Evolutionary conservation across 2,888 invertebrate genomes (phyloP).

Genomic region (Coronaproctus castanopsis): DNA sequence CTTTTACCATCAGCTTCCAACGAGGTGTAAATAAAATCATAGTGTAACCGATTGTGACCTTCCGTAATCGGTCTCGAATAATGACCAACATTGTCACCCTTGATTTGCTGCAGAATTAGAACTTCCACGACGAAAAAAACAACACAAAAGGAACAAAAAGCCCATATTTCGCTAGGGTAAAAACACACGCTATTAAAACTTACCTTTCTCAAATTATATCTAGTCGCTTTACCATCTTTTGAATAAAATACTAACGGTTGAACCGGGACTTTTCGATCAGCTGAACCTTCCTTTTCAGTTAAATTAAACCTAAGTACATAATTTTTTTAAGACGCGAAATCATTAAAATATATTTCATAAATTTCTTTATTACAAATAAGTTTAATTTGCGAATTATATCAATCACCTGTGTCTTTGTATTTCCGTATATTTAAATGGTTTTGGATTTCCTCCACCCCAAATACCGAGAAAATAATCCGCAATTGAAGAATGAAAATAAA

Average conservation of each 20-base stretch:
- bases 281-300: conserved; percentile 70
- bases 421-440: conserved; percentile 92
- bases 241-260: conserved; percentile 81
- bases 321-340: conserved; percentile 11
- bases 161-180: too few species aligned
- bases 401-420: conserved; percentile 65
- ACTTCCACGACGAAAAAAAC: too few species aligned
- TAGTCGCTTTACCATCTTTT: conserved; percentile 67
- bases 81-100: too few species aligned
- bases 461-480: conserved; percentile 95
- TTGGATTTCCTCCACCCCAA: conserved; percentile 86
- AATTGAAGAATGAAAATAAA: conserved; percentile 91
- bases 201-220: conserved; percentile 88
- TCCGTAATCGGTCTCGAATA: too few species aligned
- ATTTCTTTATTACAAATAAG: neutral
- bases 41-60: too few species aligned
- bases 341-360: neutral
- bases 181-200: too few species aligned
- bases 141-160: too few species aligned
- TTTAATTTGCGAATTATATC: too few species aligned
- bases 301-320: conserved; percentile 47
- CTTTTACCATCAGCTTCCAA: too few species aligned
- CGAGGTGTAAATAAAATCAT: too few species aligned
- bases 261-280: conserved; percentile 82
- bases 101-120: too few species aligned